Percentiles rank a stretch among this genome's conserved stretches.
phyloP scores from a whole-genome alignment of 2,888 invertebrate genomes.

The Chydorus sphaericus region DNA sequence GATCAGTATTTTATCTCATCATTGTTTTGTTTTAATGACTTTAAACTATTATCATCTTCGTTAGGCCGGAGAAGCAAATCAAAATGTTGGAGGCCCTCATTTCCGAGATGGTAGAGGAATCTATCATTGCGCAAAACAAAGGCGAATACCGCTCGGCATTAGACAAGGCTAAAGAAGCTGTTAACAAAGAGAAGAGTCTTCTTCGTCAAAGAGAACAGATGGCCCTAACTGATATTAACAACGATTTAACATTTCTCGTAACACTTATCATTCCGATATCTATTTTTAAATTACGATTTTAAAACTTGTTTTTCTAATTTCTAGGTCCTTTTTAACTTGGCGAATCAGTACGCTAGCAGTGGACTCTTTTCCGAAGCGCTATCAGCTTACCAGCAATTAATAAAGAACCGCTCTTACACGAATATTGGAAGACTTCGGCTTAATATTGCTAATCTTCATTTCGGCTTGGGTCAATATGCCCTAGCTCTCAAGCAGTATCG shows the following conservation, averaged over 20 bases:
- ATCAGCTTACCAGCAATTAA: conserved; percentile 87
- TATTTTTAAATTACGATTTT: background rate
- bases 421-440: conserved; percentile 87
- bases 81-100: conserved; percentile 77
- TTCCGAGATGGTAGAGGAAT: conserved; percentile 77
- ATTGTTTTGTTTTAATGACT: background rate
- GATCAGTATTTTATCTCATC: conserved; percentile 43
- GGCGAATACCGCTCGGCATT: conserved; percentile 51
- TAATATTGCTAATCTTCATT: conserved; percentile 97
- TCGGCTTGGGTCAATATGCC: conserved; percentile 79
- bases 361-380: conserved; percentile 92
- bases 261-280: conserved; percentile 15
- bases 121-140: conserved; percentile 52
- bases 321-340: conserved; percentile 87
- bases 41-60: background rate
- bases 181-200: conserved; percentile 75
- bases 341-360: conserved; percentile 83
- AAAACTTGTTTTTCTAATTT: conserved; percentile 15
- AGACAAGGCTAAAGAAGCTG: conserved; percentile 91
- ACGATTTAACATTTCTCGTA: conserved; percentile 91
- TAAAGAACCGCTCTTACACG: conserved; percentile 81
- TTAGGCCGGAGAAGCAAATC: conserved; percentile 79
- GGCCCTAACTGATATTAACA: conserved; percentile 75
- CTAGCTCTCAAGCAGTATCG: conserved; percentile 95
- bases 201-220: conserved; percentile 84